Evolutionary conservation across 2,113 vertebrate species (phyloP).

Genomic region (Tursiops truncatus): DNA sequence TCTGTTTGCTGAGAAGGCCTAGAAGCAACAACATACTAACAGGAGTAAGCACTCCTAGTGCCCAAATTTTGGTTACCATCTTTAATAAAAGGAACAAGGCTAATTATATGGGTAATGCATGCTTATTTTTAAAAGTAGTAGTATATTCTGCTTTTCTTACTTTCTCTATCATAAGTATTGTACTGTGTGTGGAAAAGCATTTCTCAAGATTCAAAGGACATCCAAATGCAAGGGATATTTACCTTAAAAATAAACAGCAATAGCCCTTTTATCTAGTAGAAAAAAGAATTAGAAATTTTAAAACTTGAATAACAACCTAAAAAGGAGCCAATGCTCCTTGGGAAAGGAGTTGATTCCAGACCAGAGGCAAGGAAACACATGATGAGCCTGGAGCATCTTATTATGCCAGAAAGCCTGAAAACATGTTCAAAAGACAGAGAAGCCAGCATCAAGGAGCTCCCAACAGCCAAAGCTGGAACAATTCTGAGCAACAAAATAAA

Average conservation of each 20-base stretch:
- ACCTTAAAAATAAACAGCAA: neutral
- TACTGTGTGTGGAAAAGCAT: neutral
- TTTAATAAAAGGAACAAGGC: neutral
- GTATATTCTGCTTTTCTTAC: neutral
- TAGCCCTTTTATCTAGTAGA: neutral
- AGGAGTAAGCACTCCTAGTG: neutral
- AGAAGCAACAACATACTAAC: neutral
- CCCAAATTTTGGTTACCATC: neutral
- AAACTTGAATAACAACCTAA: neutral
- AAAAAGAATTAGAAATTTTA: neutral
- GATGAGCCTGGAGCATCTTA: neutral
- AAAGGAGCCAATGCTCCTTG: neutral
- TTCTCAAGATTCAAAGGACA: neutral
- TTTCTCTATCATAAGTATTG: neutral
- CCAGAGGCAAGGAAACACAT: neutral
- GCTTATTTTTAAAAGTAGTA: neutral
- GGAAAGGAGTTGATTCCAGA: neutral
- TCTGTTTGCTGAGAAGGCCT: neutral
- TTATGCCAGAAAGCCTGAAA: neutral
- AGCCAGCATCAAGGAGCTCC: neutral
- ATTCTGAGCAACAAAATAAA: neutral
- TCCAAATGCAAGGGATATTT: neutral
- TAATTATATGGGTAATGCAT: neutral
- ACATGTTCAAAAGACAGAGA: neutral
- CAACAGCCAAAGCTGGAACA: neutral